Evolutionary conservation across 2,113 vertebrate genomes (phyloP), one percentile per base, ranked within the genome.

Genomic region (Eptesicus fuscus): DNA sequence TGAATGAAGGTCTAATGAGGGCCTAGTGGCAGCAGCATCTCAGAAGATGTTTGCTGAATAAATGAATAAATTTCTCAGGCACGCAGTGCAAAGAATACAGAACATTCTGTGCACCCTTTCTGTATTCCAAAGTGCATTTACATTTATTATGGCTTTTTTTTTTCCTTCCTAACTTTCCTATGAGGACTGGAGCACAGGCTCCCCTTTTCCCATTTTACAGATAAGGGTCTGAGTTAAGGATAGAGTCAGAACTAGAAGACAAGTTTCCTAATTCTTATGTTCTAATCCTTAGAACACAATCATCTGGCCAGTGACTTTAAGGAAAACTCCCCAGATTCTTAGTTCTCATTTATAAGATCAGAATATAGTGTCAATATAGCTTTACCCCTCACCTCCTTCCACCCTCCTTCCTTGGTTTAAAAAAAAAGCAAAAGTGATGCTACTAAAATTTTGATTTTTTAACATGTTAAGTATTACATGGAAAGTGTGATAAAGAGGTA

Each of bases 21-120:
- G 25, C 30, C 78, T 94, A 42, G 91, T n/a, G 23, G 85, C 23
- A 76, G 84, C 91, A 85, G n/a, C 30, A 59, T 42, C 74, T 94
- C 88, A 95, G 67, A 94, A 96, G 85, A 88, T 30, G 35, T 67
- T 95, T 74, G 25, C 69, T 83, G 97, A 96, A 96, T 96, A 96
- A 90, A 96, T 96, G 91, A 97, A 96, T 97, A 95, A 40, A 86
- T 95, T 93, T 95, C 82, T 77, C 69, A 85, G 82, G 78, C 95
- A 95, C 11, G 0, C 63, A 71, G 85, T 47, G 73, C 76, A 70
- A 96, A 88, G 80, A 96, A 96, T 20, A 69, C 51, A 70, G 91
- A 65, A 84, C 77, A 28, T 97, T 96, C 94, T 94, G 91, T 91
- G 63, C 73, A 47, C 61, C 1, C 70, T 93, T 84, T 93, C 51